These are phyloP conservation scores for Lysandra bellargus DNA, from an alignment of 2,888 invertebrate species.

Conservation along the genomic window DNA sequence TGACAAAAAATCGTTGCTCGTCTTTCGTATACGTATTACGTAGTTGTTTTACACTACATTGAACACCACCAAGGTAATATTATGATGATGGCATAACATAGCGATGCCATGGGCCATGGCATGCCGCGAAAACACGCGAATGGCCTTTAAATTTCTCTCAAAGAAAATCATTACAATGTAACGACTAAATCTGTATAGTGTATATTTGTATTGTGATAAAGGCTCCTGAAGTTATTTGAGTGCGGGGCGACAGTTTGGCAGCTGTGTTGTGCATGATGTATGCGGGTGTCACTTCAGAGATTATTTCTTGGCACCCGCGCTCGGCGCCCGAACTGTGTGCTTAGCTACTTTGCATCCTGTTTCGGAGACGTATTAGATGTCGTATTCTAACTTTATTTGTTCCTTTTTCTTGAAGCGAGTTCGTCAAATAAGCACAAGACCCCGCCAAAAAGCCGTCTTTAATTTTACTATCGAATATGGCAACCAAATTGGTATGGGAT, in stretches of 20 bases:
- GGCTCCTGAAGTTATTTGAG: conserved; percentile 65
- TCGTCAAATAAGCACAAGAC: neutral
- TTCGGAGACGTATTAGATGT: conserved; percentile 41
- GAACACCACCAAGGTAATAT: no score
- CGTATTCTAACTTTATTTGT: conserved; percentile 31
- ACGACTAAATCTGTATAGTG: neutral
- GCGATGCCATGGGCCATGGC: no score
- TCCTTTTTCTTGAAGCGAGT: conserved; percentile 20
- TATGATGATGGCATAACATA: no score
- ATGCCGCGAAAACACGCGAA: no score
- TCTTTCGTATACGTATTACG: no score
- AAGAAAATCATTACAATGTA: no score
- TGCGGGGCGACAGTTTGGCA: conserved; percentile 73
- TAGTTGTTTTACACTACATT: no score
- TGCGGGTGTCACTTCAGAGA: conserved; percentile 76
- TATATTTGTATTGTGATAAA: neutral
- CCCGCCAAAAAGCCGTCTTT: neutral
- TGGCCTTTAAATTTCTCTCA: no score
- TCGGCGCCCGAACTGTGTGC: conserved; percentile 62
- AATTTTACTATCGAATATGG: no score
- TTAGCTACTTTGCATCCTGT: conserved; percentile 59
- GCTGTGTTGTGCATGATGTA: conserved; percentile 69
- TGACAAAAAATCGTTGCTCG: no score
- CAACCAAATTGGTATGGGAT: no score
- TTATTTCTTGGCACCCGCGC: conserved; percentile 76